These are phyloP conservation scores for Philopedon plagiatum DNA, from an alignment of 2,888 invertebrate species.

Conservation along the genomic window DNA sequence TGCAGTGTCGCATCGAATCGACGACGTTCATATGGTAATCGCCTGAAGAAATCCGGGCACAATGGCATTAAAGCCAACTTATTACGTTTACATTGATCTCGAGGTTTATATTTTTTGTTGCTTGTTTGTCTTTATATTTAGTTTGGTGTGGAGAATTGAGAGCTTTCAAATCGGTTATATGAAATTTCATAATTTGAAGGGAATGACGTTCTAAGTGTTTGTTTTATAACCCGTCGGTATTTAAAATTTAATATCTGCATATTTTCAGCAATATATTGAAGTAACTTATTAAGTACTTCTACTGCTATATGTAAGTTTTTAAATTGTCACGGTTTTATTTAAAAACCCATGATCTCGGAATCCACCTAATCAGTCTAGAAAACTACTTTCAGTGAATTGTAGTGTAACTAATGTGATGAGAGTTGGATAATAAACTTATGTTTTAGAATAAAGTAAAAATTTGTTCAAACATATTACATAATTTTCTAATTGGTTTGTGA, in stretches of 20 bases:
- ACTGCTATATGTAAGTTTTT: no score
- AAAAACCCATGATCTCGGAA: no score
- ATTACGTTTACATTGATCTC: slow-evolving; percentile 70
- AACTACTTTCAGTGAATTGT: no score
- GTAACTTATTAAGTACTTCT: no score
- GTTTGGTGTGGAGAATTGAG: slow-evolving; percentile 65
- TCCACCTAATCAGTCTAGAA: no score
- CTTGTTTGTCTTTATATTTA: slow-evolving; percentile 69
- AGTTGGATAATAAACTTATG: no score
- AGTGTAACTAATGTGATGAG: no score
- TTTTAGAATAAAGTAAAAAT: no score
- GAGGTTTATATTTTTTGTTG: slow-evolving; percentile 69
- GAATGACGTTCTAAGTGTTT: background rate
- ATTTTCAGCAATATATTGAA: no score
- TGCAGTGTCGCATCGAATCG: slow-evolving; percentile 63
- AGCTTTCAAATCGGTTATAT: slow-evolving; percentile 43
- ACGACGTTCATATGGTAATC: slow-evolving; percentile 68
- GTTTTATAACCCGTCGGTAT: background rate
- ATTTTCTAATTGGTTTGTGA: no score
- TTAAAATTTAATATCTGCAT: background rate
- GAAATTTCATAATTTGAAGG: slow-evolving; percentile 22
- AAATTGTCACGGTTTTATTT: no score
- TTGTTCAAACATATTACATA: no score
- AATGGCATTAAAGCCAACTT: slow-evolving; percentile 70
- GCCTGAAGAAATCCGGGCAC: slow-evolving; percentile 69